A percentile compares a stretch with the other conserved stretches of the same genome.
Evolutionary conservation across 2,113 vertebrate genomes (phyloP).

Genomic region (Daubentonia madagascariensis): DNA sequence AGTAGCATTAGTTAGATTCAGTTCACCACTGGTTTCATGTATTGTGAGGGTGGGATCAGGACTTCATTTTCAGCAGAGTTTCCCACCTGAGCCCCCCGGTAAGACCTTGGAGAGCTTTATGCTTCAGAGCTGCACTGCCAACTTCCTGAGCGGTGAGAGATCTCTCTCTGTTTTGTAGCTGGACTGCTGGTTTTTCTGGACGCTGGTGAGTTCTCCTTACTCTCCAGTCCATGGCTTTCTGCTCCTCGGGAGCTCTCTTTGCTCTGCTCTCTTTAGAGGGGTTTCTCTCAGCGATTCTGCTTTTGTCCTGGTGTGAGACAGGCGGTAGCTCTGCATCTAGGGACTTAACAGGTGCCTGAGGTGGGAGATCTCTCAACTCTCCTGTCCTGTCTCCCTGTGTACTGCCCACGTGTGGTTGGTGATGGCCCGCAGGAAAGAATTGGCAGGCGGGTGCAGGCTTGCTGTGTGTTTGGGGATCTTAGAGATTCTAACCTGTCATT

Average conservation of each 20-base stretch:
- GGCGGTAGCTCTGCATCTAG: background rate
- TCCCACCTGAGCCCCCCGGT: background rate
- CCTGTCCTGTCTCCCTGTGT: fast-evolving
- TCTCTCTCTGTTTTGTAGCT: background rate
- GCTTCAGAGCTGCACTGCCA: background rate
- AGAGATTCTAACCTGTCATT: background rate
- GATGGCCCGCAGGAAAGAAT: background rate
- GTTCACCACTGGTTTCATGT: background rate
- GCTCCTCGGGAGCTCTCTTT: background rate
- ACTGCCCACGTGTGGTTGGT: background rate
- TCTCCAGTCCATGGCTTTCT: background rate
- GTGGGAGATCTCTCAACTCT: background rate
- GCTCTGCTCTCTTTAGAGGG: background rate
- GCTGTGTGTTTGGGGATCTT: background rate
- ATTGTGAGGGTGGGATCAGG: background rate
- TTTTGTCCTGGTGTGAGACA: background rate
- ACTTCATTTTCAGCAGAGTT: background rate
- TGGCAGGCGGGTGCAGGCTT: too few species aligned
- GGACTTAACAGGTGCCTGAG: background rate
- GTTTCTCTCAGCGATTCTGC: background rate
- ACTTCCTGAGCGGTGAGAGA: background rate
- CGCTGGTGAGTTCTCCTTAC: background rate
- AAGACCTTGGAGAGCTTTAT: background rate
- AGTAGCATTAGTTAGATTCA: background rate
- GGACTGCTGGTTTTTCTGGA: background rate